These are phyloP conservation scores for Caenorhabditis sp. DNA, from an alignment of 2,888 invertebrate genomes.

Conservation along the genomic window DNA sequence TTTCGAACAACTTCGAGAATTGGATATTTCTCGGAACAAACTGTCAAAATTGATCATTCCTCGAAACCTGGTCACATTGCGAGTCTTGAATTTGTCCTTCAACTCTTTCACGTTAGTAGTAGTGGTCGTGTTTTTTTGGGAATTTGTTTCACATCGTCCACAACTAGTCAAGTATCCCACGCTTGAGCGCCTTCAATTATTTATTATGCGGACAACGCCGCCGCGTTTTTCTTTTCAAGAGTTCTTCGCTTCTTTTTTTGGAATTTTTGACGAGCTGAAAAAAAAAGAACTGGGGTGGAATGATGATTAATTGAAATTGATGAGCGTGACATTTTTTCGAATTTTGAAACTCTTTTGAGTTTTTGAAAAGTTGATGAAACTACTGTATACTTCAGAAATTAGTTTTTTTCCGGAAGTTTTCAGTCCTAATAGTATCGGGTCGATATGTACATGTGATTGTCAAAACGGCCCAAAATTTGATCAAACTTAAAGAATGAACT, in stretches of 20 bases:
- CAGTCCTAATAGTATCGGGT: no score
- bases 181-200: slow-evolving; percentile 2
- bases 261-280: background rate
- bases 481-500: no score
- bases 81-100: slow-evolving; percentile 36
- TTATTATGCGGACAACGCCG: background rate
- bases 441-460: no score
- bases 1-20: slow-evolving; percentile 38
- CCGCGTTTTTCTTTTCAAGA: background rate
- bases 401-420: no score
- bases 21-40: slow-evolving; percentile 30
- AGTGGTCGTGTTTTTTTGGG: background rate
- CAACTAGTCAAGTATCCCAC: background rate
- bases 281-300: background rate
- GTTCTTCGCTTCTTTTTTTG: background rate
- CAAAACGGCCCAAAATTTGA: no score
- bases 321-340: background rate
- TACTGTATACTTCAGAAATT: no score
- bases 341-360: no score
- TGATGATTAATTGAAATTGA: background rate
- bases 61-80: slow-evolving; percentile 26
- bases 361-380: no score
- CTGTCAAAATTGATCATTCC: slow-evolving; percentile 32
- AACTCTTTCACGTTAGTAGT: slow-evolving; percentile 37
- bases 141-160: no score